phyloP scores from a whole-genome alignment of 2,888 invertebrate species.

The Plebejus argus region DNA sequence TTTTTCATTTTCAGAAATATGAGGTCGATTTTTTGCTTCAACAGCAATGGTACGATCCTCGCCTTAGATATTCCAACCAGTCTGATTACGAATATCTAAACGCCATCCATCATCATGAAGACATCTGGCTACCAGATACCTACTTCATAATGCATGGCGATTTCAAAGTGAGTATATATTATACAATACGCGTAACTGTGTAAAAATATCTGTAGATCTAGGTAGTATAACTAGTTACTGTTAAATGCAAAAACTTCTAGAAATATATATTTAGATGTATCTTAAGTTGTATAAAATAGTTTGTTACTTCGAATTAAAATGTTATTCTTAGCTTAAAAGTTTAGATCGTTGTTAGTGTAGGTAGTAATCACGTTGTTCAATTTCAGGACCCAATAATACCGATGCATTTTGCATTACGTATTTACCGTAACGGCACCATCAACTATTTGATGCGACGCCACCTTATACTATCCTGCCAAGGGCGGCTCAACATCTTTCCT shows the following conservation, averaged over 20 bases:
- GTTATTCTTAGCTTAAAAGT: background rate
- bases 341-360: background rate
- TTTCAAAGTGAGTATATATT: conserved; percentile 83
- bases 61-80: conserved; percentile 93
- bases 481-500: conserved; percentile 96
- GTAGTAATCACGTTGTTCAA: conserved; percentile 43
- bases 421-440: conserved; percentile 95
- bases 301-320: background rate
- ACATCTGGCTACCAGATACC: conserved; percentile 96
- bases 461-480: conserved; percentile 95
- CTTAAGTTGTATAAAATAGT: background rate
- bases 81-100: conserved; percentile 94
- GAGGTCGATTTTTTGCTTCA: conserved; percentile 96
- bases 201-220: conserved; percentile 4
- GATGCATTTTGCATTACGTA: conserved; percentile 95
- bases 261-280: background rate
- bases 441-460: conserved; percentile 96
- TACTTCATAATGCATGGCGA: conserved; percentile 98
- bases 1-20: conserved; percentile 88
- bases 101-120: conserved; percentile 95
- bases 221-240: background rate
- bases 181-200: background rate
- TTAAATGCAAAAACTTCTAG: background rate
- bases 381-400: conserved; percentile 92
- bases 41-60: conserved; percentile 96